A percentile compares a stretch with the other conserved stretches of the same genome.
Conservation (phyloP, 2,797 vertebrate genomes). For the Oreortyx pictus region DNA sequence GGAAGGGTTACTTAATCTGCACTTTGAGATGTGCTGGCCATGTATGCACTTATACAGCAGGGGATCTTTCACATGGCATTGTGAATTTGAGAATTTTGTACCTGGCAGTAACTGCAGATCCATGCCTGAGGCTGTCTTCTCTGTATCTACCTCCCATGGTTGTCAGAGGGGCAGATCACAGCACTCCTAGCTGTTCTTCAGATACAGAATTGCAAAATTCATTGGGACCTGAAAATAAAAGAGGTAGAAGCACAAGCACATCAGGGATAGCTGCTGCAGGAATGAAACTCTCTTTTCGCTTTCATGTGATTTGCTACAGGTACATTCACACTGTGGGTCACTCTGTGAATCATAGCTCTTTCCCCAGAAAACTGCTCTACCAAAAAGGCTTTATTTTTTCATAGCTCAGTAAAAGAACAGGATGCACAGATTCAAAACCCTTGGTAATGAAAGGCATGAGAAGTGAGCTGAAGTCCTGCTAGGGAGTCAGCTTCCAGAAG, state of each 20-base stretch:
- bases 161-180: background rate
- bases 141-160: background rate
- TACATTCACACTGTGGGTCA: background rate
- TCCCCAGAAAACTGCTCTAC: background rate
- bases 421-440: background rate
- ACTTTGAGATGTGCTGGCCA: background rate
- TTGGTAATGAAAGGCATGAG: background rate
- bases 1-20: background rate
- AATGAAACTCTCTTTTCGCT: background rate
- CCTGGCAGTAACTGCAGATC: background rate
- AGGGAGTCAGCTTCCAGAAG: background rate
- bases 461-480: background rate
- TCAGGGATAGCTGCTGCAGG: background rate
- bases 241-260: background rate
- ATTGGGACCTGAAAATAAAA: background rate
- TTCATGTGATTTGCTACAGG: background rate
- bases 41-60: background rate
- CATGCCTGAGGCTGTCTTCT: background rate
- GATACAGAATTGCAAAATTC: background rate
- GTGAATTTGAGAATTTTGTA: background rate
- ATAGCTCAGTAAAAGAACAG: background rate
- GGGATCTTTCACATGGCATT: background rate
- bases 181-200: background rate
- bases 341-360: background rate
- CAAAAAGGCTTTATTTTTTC: constrained; percentile 3